These are phyloP conservation scores for Heterochromis multidens DNA, from an alignment of 2,113 vertebrate species.

Conservation along the genomic window DNA sequence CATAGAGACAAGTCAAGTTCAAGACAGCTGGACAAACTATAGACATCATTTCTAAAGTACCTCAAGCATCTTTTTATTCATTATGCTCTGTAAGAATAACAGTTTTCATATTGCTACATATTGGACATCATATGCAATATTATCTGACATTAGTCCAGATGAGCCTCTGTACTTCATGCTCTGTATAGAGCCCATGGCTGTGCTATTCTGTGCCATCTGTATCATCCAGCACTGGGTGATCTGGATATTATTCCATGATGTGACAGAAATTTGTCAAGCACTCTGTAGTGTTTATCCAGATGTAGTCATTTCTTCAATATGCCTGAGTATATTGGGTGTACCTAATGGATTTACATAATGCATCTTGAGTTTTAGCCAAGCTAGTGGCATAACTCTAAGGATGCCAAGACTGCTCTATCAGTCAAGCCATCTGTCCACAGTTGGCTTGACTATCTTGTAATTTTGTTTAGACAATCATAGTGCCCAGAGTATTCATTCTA, in stretches of 20 bases:
- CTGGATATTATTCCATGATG: background rate
- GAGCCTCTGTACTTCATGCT: background rate
- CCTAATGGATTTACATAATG: background rate
- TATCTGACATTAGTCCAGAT: background rate
- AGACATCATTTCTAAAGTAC: background rate
- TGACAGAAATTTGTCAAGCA: background rate
- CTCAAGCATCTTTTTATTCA: background rate
- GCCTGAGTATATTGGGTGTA: background rate
- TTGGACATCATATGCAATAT: background rate
- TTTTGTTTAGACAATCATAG: background rate
- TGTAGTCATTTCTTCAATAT: background rate
- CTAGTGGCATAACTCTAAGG: background rate
- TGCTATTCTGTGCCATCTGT: background rate
- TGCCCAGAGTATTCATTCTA: background rate
- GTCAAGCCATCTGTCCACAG: background rate
- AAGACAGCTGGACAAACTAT: background rate
- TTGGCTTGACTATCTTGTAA: background rate
- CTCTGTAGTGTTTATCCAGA: background rate
- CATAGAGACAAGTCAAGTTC: background rate
- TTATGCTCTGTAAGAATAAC: background rate
- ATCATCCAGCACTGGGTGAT: background rate
- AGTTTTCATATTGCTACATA: background rate
- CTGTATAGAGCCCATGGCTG: accelerated
- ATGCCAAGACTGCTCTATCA: background rate
- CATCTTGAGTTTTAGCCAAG: background rate